Evolutionary conservation across 2,113 vertebrate genomes (phyloP).

Genomic region (Esox niger): DNA sequence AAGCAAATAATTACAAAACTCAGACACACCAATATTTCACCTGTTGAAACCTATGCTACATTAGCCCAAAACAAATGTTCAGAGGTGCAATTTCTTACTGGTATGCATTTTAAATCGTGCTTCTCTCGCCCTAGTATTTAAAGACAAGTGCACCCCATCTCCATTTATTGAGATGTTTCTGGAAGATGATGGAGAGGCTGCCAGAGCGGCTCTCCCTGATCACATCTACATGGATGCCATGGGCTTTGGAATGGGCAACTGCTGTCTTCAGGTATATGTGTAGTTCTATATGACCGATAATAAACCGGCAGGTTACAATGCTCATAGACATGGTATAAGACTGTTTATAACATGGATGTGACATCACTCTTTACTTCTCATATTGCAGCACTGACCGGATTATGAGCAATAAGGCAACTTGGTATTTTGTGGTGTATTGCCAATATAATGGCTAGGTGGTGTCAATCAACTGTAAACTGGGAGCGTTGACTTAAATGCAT

Average conservation of each 20-base stretch:
- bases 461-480: too few relatives aligned
- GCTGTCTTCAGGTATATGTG: conserved; percentile 91
- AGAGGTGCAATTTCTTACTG: background rate
- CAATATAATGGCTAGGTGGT: too few relatives aligned
- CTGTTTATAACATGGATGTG: too few relatives aligned
- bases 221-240: conserved; percentile 98
- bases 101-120: background rate
- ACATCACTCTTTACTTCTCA: too few relatives aligned
- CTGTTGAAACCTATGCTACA: background rate
- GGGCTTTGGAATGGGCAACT: conserved; percentile 99
- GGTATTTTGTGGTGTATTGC: too few relatives aligned
- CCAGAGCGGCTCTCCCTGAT: conserved; percentile 80
- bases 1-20: conserved; percentile 52
- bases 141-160: conserved; percentile 85
- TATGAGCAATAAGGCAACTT: too few relatives aligned
- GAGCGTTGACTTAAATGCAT: too few relatives aligned
- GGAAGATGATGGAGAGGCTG: conserved; percentile 84
- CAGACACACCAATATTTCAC: background rate
- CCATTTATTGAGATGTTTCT: conserved; percentile 90
- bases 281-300: too few relatives aligned
- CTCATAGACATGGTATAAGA: background rate
- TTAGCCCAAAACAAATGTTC: background rate
- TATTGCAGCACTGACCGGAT: too few relatives aligned
- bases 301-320: too few relatives aligned
- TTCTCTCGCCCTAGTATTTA: conserved; percentile 79